Evolutionary conservation across 2,888 invertebrate species (phyloP), one percentile per base, ranked within the genome.

Genomic region (Cynaeus angustus): DNA sequence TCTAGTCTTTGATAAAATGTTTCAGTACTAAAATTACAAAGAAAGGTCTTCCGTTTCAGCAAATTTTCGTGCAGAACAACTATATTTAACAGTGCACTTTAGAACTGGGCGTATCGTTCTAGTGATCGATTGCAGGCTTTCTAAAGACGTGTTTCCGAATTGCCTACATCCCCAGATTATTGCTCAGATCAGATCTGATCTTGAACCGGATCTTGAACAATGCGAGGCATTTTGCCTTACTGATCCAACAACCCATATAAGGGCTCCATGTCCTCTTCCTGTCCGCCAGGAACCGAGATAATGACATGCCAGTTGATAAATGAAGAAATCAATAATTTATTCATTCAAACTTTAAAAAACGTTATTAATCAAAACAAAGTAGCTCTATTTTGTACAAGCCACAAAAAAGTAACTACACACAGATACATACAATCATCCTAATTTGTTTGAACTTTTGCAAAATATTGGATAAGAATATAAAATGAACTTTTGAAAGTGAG

Each of bases 111-210:
- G 58, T 62, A 28, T 21, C 62, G 55, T 10, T 26, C 46, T 28
- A 55, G 75, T 81, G 82, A 82, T 82, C 80, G 80, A 82, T 81
- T 79, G 77, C 74, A 74, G 76, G 80, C 77, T 79, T 81, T 81
- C 76, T 76, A 78, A 76, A 79, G 78, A 80, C 81, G 77, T 82
- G 81, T 81, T 80, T 77, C 79, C 78, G 78, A 80, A 83, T 83
- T 80, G 81, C 78, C 79, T 79, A 81, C 80, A 81, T 74, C 74
- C 79, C 77, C 70, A 76, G 78, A 80, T 79, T 79, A 79, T 78
- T 72, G 74, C 77, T 75, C 70, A 70, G 75, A 72, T 75, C 74
- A 72, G 78, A 79, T 79, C 73, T 71, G 69, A 76, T 75, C 75
- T 73, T 71, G 50, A 64, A 70, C 72, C 68, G 74, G 75, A 77